Evolutionary conservation across 2,113 vertebrate genomes (phyloP).

Genomic region (Notiomystis cincta): DNA sequence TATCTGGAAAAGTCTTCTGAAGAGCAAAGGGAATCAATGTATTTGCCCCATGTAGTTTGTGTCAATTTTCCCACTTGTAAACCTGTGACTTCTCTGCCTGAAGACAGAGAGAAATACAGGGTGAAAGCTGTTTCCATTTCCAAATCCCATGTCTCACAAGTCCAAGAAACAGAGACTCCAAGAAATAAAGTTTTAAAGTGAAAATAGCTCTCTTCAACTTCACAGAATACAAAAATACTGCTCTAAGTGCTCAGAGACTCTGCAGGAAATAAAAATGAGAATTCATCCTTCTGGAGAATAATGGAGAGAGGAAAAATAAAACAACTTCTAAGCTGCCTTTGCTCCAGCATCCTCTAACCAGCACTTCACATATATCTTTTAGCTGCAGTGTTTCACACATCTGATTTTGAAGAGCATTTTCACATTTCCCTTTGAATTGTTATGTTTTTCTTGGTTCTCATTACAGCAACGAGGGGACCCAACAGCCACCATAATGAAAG

Average conservation of each 20-base stretch:
- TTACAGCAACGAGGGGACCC: constrained; percentile 1
- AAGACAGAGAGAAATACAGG: background rate
- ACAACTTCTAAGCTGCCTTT: constrained; percentile 13
- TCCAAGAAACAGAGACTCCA: background rate
- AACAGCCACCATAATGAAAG: constrained; percentile 47
- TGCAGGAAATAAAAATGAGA: background rate
- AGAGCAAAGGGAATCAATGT: background rate
- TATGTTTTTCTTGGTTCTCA: constrained; percentile 48
- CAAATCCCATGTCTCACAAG: background rate
- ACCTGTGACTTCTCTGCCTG: background rate
- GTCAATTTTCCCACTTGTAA: constrained; percentile 15
- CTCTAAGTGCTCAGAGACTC: background rate
- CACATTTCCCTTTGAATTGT: constrained; percentile 41
- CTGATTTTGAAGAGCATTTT: constrained; percentile 46
- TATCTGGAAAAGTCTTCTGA: background rate
- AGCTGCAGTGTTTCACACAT: background rate
- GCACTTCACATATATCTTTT: background rate
- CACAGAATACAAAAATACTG: background rate
- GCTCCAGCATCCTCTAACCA: background rate
- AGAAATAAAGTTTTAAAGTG: constrained; percentile 21
- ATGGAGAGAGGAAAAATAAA: background rate
- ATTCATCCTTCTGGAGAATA: background rate
- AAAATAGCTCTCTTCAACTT: constrained; percentile 3
- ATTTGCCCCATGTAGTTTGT: background rate
- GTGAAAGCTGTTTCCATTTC: background rate